Evolutionary conservation across 1,140 invertebrate species (phyloP), one percentile per base, ranked within the genome.

Genomic region (Reticulitermes speratus): DNA sequence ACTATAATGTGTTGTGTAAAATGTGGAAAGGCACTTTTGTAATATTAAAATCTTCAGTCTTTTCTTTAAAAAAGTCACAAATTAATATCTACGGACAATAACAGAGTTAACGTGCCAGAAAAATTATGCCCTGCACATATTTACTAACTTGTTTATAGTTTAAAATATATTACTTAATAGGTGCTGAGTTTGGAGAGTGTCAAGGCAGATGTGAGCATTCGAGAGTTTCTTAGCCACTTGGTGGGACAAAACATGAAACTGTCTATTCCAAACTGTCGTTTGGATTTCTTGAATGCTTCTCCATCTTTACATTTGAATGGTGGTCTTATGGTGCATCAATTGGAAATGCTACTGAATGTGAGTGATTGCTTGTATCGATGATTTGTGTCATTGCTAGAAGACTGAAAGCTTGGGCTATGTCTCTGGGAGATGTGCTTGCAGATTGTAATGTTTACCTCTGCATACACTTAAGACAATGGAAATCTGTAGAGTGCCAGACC

Each of bases 231-330:
- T 84, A 89, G 86, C 5, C 86, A 86, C 3, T 87, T 91, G 19
- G 88, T 89, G 14, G 87, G 87, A 16, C 87, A 88, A n/a, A 88
- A 88, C 83, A 59, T 90, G 25, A 89, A 90, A 82, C 87, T 87
- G 19, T 86, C 88, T 14, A 84, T 87, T 44, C 85, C 88, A 16
- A 88, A 87, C 83, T 85, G 88, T 14, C 88, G 90, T 25, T 85
- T 92, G 12, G 91, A 92, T 87, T 91, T 92, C 86, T 87, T 92
- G 81, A 89, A 89, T 19, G 90, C 91, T 87, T 89, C 89, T 83
- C 88, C 90, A 8, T 89, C 90, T 38, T 88, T 90, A n/a, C 87
- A 88, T 59, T 87, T 87, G 6, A 89, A 90, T 83, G 89, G 90
- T 23, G 86, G 84, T 3, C 81, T 87, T 21, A 88, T 91, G 38